phyloP scores from a whole-genome alignment of 2,888 invertebrate species.

The Noctua janthina region DNA sequence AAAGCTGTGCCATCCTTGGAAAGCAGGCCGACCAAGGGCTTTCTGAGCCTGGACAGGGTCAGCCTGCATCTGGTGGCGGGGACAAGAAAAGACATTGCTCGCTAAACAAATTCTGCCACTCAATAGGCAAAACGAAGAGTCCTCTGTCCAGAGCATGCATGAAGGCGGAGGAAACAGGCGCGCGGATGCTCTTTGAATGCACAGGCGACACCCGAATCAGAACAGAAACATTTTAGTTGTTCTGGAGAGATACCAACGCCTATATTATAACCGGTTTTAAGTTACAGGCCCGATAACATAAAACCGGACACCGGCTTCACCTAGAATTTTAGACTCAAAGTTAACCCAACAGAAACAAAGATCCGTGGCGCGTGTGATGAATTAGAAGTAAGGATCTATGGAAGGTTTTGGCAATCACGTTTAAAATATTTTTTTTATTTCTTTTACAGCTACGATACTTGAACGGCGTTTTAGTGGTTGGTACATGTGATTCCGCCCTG shows the following conservation, averaged over 20 bases:
- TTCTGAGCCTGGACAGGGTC: background rate
- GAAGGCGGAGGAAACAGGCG: background rate
- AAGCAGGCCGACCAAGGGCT: background rate
- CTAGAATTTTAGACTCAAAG: background rate
- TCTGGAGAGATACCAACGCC: background rate
- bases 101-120: background rate
- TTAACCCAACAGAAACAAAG: background rate
- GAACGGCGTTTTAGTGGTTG: slow-evolving; percentile 86
- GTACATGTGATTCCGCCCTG: slow-evolving; percentile 87
- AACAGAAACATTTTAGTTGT: background rate
- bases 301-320: background rate
- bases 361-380: background rate
- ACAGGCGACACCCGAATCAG: background rate
- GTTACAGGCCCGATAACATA: background rate
- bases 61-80: background rate
- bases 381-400: background rate
- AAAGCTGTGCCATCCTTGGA: background rate
- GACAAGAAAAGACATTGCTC: background rate
- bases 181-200: background rate
- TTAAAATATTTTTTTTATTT: slow-evolving; percentile 19
- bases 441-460: slow-evolving; percentile 86
- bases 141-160: background rate
- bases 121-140: background rate
- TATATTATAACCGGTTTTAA: background rate
- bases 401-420: background rate